Percentiles rank a stretch among this genome's conserved stretches.
Conservation (phyloP, 2,113 vertebrate species). For the Zosterops lateralis region DNA sequence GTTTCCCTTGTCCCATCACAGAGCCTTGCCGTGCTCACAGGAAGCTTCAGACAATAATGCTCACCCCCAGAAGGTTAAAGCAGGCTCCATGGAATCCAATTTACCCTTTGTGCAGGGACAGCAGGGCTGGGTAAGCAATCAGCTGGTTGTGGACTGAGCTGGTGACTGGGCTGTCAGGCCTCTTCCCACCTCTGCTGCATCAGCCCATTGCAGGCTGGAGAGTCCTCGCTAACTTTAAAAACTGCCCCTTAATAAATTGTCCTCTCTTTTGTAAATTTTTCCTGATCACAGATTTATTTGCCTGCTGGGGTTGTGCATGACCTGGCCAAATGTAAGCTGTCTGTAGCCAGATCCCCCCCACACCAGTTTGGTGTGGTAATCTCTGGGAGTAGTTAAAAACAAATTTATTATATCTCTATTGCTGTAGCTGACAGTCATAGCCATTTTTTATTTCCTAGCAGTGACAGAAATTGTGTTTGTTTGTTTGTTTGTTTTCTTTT, state of each 20-base stretch:
- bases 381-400: not conserved
- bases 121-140: not conserved
- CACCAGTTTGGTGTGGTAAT: not conserved
- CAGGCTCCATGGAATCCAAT: not conserved
- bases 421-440: not conserved
- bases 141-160: fast-evolving
- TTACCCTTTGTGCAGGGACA: fast-evolving
- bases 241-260: not conserved
- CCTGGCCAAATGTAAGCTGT: fast-evolving
- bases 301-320: not conserved
- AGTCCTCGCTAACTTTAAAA: not conserved
- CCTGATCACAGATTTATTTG: not conserved
- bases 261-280: not conserved
- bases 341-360: not conserved
- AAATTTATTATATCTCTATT: not conserved
- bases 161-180: not conserved
- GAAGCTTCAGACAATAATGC: not conserved
- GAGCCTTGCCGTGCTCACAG: not conserved
- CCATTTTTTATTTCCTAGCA: not conserved
- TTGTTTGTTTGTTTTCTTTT: not conserved
- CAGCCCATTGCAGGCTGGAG: fast-evolving
- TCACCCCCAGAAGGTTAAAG: not conserved
- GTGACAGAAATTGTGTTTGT: not conserved
- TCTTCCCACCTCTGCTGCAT: not conserved
- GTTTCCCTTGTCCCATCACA: fast-evolving